A percentile compares a stretch with the other conserved stretches of the same genome.
These are phyloP conservation scores for Prionace glauca DNA, from an alignment of 2,797 vertebrate genomes.

Conservation along the genomic window DNA sequence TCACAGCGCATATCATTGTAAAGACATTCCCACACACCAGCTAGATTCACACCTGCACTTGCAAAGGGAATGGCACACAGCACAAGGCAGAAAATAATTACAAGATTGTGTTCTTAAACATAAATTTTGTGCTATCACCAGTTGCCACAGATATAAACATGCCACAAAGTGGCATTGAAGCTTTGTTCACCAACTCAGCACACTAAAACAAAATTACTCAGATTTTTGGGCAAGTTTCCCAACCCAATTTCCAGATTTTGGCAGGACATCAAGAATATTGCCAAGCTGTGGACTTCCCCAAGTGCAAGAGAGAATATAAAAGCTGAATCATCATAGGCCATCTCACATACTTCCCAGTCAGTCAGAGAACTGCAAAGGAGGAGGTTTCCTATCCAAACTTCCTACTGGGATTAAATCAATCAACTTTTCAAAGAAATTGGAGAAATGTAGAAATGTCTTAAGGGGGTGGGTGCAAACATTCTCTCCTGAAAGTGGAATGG, in stretches of 20 bases:
- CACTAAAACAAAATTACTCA: neutral
- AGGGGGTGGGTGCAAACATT: neutral
- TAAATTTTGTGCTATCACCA: neutral
- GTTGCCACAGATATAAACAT: neutral
- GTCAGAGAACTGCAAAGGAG: neutral
- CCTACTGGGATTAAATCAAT: neutral
- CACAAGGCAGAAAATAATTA: neutral
- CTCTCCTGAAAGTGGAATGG: neutral
- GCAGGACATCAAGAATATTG: neutral
- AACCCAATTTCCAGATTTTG: neutral
- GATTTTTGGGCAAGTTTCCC: neutral
- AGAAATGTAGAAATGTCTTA: neutral
- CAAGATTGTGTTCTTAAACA: neutral
- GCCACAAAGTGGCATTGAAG: neutral
- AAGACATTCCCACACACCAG: neutral
- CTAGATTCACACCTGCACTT: too few relatives aligned
- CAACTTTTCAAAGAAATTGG: neutral
- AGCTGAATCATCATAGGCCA: conserved; percentile 19
- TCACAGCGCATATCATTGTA: neutral
- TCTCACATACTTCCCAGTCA: neutral
- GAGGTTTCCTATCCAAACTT: neutral
- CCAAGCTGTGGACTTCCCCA: neutral
- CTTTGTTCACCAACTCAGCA: neutral
- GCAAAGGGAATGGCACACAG: too few relatives aligned
- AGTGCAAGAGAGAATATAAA: neutral